A percentile compares a stretch with the other conserved stretches of the same genome.
Conservation (phyloP, 2,888 invertebrate genomes). For the Lasioglossum figueresi region DNA sequence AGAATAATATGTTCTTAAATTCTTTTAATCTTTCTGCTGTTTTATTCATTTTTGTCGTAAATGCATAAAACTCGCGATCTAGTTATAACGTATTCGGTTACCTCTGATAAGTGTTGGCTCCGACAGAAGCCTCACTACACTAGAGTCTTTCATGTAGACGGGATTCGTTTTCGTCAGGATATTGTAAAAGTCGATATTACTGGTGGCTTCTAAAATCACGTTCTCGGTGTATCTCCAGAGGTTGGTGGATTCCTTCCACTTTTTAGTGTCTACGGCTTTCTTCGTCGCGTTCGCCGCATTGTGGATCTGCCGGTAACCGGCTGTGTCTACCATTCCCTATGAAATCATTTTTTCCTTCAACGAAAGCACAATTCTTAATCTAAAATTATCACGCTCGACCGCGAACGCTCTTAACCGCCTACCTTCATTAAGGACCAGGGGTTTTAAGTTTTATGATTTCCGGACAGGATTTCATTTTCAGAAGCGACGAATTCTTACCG, state of each 20-base stretch:
- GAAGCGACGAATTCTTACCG: background rate
- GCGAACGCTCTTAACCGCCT: background rate
- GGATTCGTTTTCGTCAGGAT: slow-evolving; percentile 86
- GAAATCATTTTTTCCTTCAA: slow-evolving; percentile 11
- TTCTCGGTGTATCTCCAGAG: slow-evolving; percentile 88
- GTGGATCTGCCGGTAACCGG: slow-evolving; percentile 87
- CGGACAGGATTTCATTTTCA: background rate
- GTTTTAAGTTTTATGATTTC: background rate
- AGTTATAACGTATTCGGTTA: background rate
- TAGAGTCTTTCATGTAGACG: background rate
- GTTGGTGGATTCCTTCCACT: slow-evolving; percentile 87
- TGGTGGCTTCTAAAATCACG: slow-evolving; percentile 87
- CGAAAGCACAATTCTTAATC: background rate
- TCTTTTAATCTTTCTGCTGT: background rate
- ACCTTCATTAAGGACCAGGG: background rate
- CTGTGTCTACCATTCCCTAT: slow-evolving; percentile 88
- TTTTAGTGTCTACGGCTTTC: slow-evolving; percentile 85
- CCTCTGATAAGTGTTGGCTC: background rate
- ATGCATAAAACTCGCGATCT: background rate
- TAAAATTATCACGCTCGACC: background rate
- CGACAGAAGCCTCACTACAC: background rate
- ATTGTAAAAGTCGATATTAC: slow-evolving; percentile 92
- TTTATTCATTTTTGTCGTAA: background rate
- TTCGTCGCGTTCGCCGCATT: slow-evolving; percentile 86
- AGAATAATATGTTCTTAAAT: background rate